phyloP scores from a whole-genome alignment of 2,888 invertebrate genomes.

The Ennomos erosarius region DNA sequence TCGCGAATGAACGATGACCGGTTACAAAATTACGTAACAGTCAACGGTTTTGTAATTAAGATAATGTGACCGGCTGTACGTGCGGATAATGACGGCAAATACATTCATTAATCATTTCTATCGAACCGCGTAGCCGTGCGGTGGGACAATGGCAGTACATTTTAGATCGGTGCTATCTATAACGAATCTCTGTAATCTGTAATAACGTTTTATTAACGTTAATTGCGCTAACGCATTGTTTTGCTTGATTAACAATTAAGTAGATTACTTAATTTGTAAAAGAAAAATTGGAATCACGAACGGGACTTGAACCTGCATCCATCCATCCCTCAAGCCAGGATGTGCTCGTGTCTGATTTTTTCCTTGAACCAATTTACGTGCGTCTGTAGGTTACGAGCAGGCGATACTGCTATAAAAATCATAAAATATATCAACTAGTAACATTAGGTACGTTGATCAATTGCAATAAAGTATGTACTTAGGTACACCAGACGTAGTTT shows the following conservation, averaged over 20 bases:
- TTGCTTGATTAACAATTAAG: slow-evolving; percentile 24
- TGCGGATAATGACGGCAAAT: slow-evolving; percentile 39
- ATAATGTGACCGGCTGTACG: slow-evolving; percentile 42
- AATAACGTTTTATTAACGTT: slow-evolving; percentile 22
- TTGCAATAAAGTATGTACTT: too few relatives aligned
- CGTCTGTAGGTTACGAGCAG: too few relatives aligned
- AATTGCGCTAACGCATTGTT: slow-evolving; percentile 16
- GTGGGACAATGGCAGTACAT: slow-evolving; percentile 27
- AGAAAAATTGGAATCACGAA: too few relatives aligned
- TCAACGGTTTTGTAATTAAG: slow-evolving; percentile 48
- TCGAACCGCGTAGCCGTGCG: slow-evolving; percentile 25
- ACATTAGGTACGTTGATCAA: slow-evolving; percentile 12
- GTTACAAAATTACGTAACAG: slow-evolving; percentile 25
- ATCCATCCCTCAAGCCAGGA: too few relatives aligned
- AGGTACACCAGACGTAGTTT: too few relatives aligned
- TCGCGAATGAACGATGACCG: slow-evolving; percentile 34
- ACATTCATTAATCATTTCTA: slow-evolving; percentile 41
- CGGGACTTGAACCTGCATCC: too few relatives aligned
- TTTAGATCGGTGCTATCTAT: slow-evolving; percentile 34
- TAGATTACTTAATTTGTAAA: too few relatives aligned
- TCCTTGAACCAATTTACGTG: too few relatives aligned
- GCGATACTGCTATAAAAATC: too few relatives aligned
- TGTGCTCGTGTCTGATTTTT: too few relatives aligned
- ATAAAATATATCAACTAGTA: too few relatives aligned
- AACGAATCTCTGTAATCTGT: slow-evolving; percentile 25